Conservation (phyloP, 30 jellyfish, hydroid and myxozoan species). For the Chrysaora quinquecirrha region DNA sequence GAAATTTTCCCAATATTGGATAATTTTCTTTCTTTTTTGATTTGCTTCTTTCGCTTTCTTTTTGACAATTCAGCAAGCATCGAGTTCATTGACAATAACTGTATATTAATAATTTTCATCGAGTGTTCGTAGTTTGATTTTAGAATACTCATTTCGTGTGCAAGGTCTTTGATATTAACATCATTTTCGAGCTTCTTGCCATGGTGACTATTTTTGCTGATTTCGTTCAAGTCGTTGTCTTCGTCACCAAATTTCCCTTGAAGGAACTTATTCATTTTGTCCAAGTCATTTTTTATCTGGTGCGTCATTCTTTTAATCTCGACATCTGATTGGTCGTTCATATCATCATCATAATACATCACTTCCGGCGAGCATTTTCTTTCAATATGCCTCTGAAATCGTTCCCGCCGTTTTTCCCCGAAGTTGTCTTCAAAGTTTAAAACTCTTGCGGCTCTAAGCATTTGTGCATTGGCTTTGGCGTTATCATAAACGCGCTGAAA, state of each 20-base stretch:
- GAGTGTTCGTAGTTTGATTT: constrained; percentile 68
- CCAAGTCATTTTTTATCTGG: constrained; percentile 74
- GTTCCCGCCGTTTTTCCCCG: constrained; percentile 46
- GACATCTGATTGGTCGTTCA: constrained; percentile 63
- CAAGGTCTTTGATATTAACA: neutral
- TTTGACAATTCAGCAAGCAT: constrained; percentile 48
- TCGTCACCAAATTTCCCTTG: constrained; percentile 28
- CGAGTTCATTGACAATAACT: constrained; percentile 56
- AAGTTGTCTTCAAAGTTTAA: constrained; percentile 62
- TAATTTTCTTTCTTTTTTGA: neutral
- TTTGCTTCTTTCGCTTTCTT: constrained; percentile 14
- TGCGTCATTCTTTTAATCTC: constrained; percentile 83
- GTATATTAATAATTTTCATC: constrained; percentile 47
- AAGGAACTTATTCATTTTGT: constrained; percentile 46
- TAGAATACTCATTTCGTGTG: constrained; percentile 29
- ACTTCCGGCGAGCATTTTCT: constrained; percentile 87
- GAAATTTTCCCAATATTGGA: neutral
- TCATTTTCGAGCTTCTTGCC: neutral
- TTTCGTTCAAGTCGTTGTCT: constrained; percentile 7
- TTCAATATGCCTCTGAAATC: constrained; percentile 41
- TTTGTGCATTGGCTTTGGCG: constrained; percentile 93
- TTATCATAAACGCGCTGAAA: constrained; percentile 98
- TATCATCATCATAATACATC: constrained; percentile 88
- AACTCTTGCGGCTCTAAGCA: constrained; percentile 92
- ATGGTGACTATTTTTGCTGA: neutral